Conservation (phyloP, 1,140 invertebrate genomes). For the Brachionus calyciflorus region DNA sequence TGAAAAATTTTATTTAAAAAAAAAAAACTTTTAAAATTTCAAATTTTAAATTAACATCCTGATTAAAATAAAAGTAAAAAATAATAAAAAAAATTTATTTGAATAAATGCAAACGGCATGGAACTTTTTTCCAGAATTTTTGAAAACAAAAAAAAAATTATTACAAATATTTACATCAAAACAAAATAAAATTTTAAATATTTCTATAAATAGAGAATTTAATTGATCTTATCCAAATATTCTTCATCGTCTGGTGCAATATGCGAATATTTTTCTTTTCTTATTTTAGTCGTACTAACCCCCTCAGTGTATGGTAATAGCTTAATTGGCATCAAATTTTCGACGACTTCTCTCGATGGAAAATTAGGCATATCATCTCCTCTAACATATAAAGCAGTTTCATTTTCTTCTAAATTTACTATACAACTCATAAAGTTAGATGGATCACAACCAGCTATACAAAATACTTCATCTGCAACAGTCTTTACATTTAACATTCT, state of each 20-base stretch:
- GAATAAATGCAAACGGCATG: slow-evolving; percentile 17
- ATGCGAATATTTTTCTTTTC: slow-evolving; percentile 50
- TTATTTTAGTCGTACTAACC: slow-evolving; percentile 53
- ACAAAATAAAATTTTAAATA: not conserved
- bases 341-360: slow-evolving; percentile 53
- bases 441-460: slow-evolving; percentile 54
- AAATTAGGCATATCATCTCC: slow-evolving; percentile 58
- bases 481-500: slow-evolving; percentile 56
- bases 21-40: no score
- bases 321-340: slow-evolving; percentile 54
- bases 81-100: slow-evolving; percentile 11
- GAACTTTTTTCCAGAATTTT: not conserved
- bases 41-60: no score
- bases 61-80: not conserved
- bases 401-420: slow-evolving; percentile 48
- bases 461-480: slow-evolving; percentile 56
- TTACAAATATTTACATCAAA: slow-evolving; percentile 7
- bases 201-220: not conserved
- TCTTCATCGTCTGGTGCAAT: slow-evolving; percentile 32
- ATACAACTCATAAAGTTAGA: slow-evolving; percentile 54
- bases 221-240: slow-evolving; percentile 42
- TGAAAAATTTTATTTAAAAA: no score
- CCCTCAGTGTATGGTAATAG: slow-evolving; percentile 56
- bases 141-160: not conserved
- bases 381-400: slow-evolving; percentile 53